A percentile compares a stretch with the other conserved stretches of the same genome.
phyloP scores from a whole-genome alignment of 2,113 vertebrate genomes.

The Hemibagrus wyckioides region DNA sequence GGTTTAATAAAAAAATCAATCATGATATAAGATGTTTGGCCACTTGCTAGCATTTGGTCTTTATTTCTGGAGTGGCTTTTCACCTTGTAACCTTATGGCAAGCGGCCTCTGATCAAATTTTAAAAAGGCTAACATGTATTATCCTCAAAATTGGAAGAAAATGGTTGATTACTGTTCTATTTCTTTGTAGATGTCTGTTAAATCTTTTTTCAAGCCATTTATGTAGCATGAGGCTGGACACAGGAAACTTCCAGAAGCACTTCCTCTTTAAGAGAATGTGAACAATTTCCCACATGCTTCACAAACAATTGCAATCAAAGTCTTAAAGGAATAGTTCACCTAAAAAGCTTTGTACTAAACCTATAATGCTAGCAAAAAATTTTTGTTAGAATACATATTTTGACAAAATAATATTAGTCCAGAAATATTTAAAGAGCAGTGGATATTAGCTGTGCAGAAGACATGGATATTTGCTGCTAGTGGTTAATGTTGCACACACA shows the following conservation, averaged over 20 bases:
- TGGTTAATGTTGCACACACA: constrained; percentile 5
- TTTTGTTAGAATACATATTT: background rate
- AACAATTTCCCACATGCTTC: constrained; percentile 8
- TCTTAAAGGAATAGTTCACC: background rate
- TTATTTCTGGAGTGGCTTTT: background rate
- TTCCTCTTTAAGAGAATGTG: background rate
- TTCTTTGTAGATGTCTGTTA: background rate
- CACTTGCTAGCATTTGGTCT: background rate
- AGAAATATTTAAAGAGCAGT: background rate
- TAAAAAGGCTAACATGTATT: background rate
- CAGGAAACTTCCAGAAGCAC: background rate
- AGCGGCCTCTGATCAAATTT: background rate
- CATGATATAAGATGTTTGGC: background rate
- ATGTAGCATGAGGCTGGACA: background rate
- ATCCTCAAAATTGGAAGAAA: background rate
- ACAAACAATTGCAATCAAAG: background rate
- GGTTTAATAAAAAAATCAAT: background rate
- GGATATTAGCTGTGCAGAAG: background rate
- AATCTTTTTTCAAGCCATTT: background rate
- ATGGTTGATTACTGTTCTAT: background rate
- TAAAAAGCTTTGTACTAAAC: background rate
- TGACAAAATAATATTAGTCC: background rate
- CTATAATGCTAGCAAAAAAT: background rate
- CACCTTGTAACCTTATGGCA: background rate
- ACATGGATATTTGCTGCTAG: background rate